Base-by-base conservation (phyloP, 1,140 invertebrate genomes). In the Diorhabda sublineata region DNA sequence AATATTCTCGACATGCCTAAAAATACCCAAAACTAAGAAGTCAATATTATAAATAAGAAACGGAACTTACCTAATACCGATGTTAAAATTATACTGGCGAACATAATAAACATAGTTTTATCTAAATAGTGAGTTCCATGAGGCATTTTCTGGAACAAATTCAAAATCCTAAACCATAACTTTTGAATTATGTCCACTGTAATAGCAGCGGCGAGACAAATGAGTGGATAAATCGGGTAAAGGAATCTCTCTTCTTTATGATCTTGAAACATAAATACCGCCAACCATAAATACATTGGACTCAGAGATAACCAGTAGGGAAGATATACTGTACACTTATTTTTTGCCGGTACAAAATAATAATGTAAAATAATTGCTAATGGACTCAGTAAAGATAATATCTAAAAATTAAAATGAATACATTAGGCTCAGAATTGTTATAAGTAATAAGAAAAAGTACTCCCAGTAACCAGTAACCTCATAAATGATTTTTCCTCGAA, bases 171-270 rank as follows among this genome's bases (percentile, higher is more conserved):
- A 76, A 89, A 92, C 69, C 87, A 90, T 64, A 94, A 81, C 80
- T 92, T 92, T 82, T 95, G 91, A 58, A 92, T 72, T 56, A 88
- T 86, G 81, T 96, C 94, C 2, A 97, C 82, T 0, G 89, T 87
- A 70, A 98, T 87, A 6, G 96, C 94, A 0, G 92, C 95, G 73
- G 88, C 88, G 3, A 99, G 80, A 68, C 93, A 91, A 69, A 99
- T 91, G 77, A 98, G 84, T 44, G 95, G 95, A 84, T 98, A 99
- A 5, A 98, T 87, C 2, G 98, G 98, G 82, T 96, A 99, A n/a
- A 99, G 83, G 84, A 99, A 99, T 68, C 94, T 95, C 77, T 89
- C 88, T 76, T 89, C 88, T 76, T 89, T 99, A 78, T 99, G 98
- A 6, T 96, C 89, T 79, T 97, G 95, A 3, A 88, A 75, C 77